Base-by-base conservation (phyloP, 1,140 invertebrate species). In the Lamellibrachia luymesi region DNA sequence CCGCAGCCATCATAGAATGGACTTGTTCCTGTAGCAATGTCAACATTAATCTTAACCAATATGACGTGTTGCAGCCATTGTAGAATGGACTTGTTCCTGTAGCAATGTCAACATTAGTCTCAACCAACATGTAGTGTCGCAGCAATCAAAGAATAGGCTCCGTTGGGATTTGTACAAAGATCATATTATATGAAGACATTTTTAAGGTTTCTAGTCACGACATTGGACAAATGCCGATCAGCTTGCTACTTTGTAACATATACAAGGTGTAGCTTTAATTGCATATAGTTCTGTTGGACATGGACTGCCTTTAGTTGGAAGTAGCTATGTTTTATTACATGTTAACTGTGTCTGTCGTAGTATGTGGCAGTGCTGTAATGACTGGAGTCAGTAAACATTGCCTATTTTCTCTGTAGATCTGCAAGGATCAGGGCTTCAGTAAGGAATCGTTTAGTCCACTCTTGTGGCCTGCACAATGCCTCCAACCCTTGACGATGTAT, bases 331-430 rank as follows among this genome's bases (percentile, higher is more conserved):
- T 80, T 80, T 80, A 22, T 80, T 80, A 80, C 64, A 22, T 56
- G 52, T 80, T 80, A 22, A 22, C 64, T 22, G 17, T 80, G 4
- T 0, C 38, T 80, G 64, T 22, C 25, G 64, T 38, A 38, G 38
- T 38, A 38, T 38, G 38, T 38, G 38, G 38, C 38, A 38, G 38
- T 38, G 38, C 38, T 38, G 38, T 38, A 80, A 22, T 80, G 64
- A 80, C 64, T 80, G 64, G 64, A 80, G 7, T 80, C 64, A 80
- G 4, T 80, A 80, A 80, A 80, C 64, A 22, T 80, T 80, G 7
- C 64, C 64, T 80, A 80, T 80, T 80, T 80, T 80, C 64, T 80
- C 64, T 80, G 64, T 80, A 80, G 64, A 80, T 80, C 64, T 80
- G 25, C 64, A 10, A 80, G 64, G 13, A 22, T 17, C 64, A 80